These are phyloP conservation scores for Lateolabrax maculatus DNA, from an alignment of 2,797 vertebrate genomes.

Conservation along the genomic window DNA sequence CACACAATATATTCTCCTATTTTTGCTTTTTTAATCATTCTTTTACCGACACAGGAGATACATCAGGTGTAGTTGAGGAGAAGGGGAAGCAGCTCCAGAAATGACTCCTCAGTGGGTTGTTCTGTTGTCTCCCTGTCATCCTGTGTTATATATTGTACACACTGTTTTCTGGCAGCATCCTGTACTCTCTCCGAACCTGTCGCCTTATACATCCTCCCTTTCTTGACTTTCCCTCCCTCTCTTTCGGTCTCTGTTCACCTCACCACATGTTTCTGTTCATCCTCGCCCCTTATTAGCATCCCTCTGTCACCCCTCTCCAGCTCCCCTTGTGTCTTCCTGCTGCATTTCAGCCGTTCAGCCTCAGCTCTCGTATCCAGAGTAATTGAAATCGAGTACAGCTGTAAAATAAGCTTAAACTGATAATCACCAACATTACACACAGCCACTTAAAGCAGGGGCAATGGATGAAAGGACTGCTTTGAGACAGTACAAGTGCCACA, in stretches of 20 bases:
- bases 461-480: constrained; percentile 32
- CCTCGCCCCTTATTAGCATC: constrained; percentile 28
- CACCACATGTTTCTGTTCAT: constrained; percentile 31
- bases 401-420: constrained; percentile 57
- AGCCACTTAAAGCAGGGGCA: constrained; percentile 12
- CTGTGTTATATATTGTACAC: constrained; percentile 19
- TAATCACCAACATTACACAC: constrained; percentile 42
- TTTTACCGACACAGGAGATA: background rate
- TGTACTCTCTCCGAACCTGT: constrained; percentile 23
- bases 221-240: constrained; percentile 11
- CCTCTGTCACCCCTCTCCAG: background rate
- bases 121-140: constrained; percentile 32
- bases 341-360: constrained; percentile 20
- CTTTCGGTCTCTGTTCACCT: constrained; percentile 28
- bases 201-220: constrained; percentile 33
- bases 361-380: constrained; percentile 21
- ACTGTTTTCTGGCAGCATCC: constrained; percentile 25
- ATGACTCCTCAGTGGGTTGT: constrained; percentile 13
- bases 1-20: background rate
- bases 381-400: constrained; percentile 48
- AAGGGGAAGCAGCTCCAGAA: background rate
- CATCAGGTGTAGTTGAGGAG: background rate
- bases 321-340: background rate
- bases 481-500: constrained; percentile 24
- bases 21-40: background rate